A percentile compares a stretch with the other conserved stretches of the same genome.
These are phyloP conservation scores for Tragelaphus oryx DNA, from an alignment of 2,797 vertebrate genomes.

Conservation along the genomic window DNA sequence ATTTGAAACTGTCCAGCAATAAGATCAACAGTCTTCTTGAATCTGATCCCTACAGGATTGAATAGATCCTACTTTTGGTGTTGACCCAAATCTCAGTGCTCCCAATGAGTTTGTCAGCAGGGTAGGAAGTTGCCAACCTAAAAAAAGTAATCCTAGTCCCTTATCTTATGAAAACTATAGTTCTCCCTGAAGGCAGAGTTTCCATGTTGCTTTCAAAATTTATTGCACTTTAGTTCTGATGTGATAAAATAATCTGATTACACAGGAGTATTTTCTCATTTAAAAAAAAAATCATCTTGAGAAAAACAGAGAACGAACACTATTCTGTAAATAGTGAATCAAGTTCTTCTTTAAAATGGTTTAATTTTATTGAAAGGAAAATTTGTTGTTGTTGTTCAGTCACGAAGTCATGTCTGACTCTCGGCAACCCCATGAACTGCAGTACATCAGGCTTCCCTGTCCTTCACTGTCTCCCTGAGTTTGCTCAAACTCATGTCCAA, in stretches of 20 bases:
- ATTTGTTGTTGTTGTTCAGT: background rate
- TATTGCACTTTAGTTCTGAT: background rate
- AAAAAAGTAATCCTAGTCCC: background rate
- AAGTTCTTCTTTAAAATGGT: background rate
- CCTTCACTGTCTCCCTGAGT: background rate
- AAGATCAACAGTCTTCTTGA: background rate
- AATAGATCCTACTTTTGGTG: background rate
- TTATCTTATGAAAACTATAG: background rate
- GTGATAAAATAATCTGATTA: background rate
- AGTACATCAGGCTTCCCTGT: background rate
- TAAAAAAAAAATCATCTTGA: background rate
- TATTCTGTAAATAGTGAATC: background rate
- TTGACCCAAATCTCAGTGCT: background rate
- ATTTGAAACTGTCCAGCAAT: background rate
- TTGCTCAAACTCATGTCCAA: background rate
- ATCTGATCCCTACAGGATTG: background rate
- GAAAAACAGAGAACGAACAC: background rate
- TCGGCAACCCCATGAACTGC: background rate
- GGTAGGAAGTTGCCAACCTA: background rate
- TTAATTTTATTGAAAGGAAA: constrained; percentile 2
- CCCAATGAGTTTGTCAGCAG: background rate
- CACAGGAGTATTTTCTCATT: background rate
- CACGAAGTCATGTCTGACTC: background rate
- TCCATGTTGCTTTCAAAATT: background rate
- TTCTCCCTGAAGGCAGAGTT: background rate